Evolutionary conservation across 2,888 invertebrate species (phyloP).

Genomic region (Parapristionchus giblindavisi): DNA sequence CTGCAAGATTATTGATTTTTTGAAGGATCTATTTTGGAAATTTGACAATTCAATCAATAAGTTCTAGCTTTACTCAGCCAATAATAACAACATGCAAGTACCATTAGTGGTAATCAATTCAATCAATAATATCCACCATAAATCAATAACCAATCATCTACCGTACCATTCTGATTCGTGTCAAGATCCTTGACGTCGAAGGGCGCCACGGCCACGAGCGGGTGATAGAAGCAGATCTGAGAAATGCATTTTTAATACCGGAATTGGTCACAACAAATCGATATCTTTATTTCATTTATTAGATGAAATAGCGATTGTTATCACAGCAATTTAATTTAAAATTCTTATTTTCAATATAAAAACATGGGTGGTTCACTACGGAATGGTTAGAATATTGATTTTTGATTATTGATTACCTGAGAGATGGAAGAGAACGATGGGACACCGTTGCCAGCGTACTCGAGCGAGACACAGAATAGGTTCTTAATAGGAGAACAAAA

Average conservation of each 20-base stretch:
- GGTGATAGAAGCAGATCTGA: conserved; percentile 42
- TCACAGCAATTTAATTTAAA: background rate
- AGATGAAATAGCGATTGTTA: background rate
- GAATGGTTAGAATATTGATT: too few species aligned
- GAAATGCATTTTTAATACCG: background rate
- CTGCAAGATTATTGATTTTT: conserved; percentile 1
- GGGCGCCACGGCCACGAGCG: conserved; percentile 47
- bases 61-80: background rate
- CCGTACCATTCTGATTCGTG: conserved; percentile 12
- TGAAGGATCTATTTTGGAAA: background rate
- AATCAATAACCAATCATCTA: too few species aligned
- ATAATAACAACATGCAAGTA: too few species aligned
- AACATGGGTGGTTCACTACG: too few species aligned
- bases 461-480: conserved; percentile 79
- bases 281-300: background rate
- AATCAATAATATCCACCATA: too few species aligned
- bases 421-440: conserved; percentile 49
- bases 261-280: background rate
- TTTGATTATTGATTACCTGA: too few species aligned
- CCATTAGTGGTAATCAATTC: too few species aligned
- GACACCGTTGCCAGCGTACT: conserved; percentile 36
- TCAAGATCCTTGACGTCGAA: conserved; percentile 42
- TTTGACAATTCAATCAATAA: background rate
- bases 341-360: too few species aligned
- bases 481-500: conserved; percentile 71